Base-by-base conservation (phyloP, 2,888 invertebrate species). In the Temnothorax ravouxi region DNA sequence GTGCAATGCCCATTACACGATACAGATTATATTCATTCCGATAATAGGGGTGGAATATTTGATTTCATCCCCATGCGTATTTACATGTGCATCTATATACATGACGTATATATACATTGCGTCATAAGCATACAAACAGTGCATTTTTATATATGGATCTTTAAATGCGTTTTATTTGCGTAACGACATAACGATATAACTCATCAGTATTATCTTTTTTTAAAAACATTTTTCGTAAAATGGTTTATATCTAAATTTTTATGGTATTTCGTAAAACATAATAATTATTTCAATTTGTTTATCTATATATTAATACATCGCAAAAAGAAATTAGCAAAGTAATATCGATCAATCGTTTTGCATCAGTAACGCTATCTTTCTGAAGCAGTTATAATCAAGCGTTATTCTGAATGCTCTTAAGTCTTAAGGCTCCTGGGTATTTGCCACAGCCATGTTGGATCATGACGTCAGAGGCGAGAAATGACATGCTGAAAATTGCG, bases 21-120 rank as follows among this genome's bases (percentile, higher is more conserved):
- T 52, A 44, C 21, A 47, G 72, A 13, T 83, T 88, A 83, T 74
- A 41, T 41, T 84, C 83, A 80, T 76, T 62, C n/a, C 47, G 29
- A 74, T 80, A 76, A 87, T 83, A 83, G 21, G 50, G 59, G 34
- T 21, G 44, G 18, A 54, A 83, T 87, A 76, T 79, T 75, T 38
- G 38, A 21, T 64, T 75, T 67, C 52, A 56, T 74, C 38, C 64
- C 29, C 1, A 34, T 25, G 18, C 52, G n/a, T 44, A 64, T 21
- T 64, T 41, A 5, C 41, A 15, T n/a, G n/a, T 13, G 13, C 1
- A 18, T 50, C 6, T 18, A 18, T 15, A 29, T 15, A 54, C 2
- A 56, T 71, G 52, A 21, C 29, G 29, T 2, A 29, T 29, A 29
- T 29, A 34, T 25, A 54, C n/a, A 5, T 25, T 21, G 3, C 29